Conservation (phyloP, 2,113 vertebrate species). For the Rhineura floridana region DNA sequence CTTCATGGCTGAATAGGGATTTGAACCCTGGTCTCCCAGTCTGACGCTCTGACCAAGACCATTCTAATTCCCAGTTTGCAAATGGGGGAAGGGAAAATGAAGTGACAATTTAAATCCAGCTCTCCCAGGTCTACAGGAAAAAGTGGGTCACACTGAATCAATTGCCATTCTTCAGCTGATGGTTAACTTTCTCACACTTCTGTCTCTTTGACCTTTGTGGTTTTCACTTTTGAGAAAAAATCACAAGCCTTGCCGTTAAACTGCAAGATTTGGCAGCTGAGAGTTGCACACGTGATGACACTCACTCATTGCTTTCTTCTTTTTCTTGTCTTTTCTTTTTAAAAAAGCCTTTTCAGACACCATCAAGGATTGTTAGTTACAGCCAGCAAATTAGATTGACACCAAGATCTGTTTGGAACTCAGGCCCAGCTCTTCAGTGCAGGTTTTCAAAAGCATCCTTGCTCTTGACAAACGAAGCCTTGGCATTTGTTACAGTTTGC, state of each 20-base stretch:
- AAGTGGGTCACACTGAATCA: background rate
- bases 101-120: background rate
- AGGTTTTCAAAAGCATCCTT: constrained; percentile 32
- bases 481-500: constrained; percentile 27
- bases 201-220: background rate
- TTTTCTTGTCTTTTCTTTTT: background rate
- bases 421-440: background rate
- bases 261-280: background rate
- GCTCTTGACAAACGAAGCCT: background rate
- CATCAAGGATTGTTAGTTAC: constrained; percentile 17
- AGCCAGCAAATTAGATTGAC: constrained; percentile 20
- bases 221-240: background rate
- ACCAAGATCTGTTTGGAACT: constrained; percentile 4
- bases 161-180: background rate
- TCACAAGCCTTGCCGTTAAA: background rate
- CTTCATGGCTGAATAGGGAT: too few species aligned
- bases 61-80: background rate
- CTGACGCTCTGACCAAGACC: too few species aligned
- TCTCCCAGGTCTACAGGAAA: background rate
- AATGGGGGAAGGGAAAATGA: background rate
- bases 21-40: too few species aligned
- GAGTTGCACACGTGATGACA: accelerated
- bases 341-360: accelerated
- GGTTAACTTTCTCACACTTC: background rate
- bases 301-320: background rate